Base-by-base conservation (phyloP, 2,113 vertebrate species). In the Diadophis punctatus region DNA sequence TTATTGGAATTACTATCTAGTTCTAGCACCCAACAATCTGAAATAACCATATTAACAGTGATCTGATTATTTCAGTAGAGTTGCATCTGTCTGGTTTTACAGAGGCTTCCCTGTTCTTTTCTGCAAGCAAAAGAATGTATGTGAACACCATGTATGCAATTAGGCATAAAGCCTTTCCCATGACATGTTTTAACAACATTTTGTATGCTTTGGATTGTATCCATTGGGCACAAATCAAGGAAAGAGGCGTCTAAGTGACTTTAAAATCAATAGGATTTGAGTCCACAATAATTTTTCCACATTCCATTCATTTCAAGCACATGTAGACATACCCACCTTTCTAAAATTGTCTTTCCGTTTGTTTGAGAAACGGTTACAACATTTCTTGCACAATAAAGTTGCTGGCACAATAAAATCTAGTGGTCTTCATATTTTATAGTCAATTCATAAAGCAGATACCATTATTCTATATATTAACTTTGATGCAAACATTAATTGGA, bases 381-480 rank as follows among this genome's bases (percentile, higher is more conserved):
- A 39, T 46, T 11, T 25, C 49, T 85, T n/a, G 4, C 60, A 63
- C 27, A 63, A 63, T n/a, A n/a, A 14, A 55, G 5, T 85, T 56
- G 23, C 74, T 52, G 51, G 68, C 22, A 53, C 51, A 90, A 90
- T 90, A 63, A 48, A 52, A 52, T 60, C 85, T n/a, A 20, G 14
- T 53, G 48, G 12, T 39, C 22, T 87, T 14, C n/a, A 43, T 43
- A 27, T 34, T 88, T 88, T n/a, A 34, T 43, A 52, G 58, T 74
- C 86, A 43, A 23, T 85, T 74, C 49, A 91, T 43, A 90, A 14
- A 52, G 12, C 9, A 48, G 46, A 68, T n/a, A 20, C 39, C 18
- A 91, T 27, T 91, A 22, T 90, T 80, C 87, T 93, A 91, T 94
- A 95, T 91, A 89, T 95, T 97, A 94, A 91, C 91, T 94, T 94